phyloP scores from a whole-genome alignment of 1,140 invertebrate genomes.

The Calephelis nemesis region DNA sequence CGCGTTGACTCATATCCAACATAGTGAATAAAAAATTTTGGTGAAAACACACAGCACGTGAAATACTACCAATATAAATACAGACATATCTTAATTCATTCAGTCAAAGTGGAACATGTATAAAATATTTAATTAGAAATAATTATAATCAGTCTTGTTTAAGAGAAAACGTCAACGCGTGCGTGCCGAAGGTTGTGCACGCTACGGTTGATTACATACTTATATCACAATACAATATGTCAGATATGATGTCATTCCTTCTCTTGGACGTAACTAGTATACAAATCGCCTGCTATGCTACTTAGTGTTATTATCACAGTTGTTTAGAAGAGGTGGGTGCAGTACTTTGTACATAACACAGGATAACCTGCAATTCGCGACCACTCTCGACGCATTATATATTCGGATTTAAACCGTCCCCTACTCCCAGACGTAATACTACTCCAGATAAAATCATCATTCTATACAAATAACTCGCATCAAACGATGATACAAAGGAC shows the following conservation, averaged over 20 bases:
- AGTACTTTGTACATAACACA: conserved; percentile 79
- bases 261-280: conserved; percentile 79
- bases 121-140: conserved; percentile 79
- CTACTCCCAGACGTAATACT: conserved; percentile 29
- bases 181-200: conserved; percentile 57
- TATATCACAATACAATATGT: conserved; percentile 80
- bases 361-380: conserved; percentile 65
- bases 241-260: conserved; percentile 81
- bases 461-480: conserved; percentile 35
- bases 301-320: conserved; percentile 81
- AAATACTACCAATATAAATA: conserved; percentile 75
- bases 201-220: conserved; percentile 62
- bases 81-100: conserved; percentile 73
- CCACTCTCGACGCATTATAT: conserved; percentile 35
- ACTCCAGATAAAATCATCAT: conserved; percentile 20
- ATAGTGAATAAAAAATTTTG: conserved; percentile 74
- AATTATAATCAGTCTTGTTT: conserved; percentile 81
- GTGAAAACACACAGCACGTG: conserved; percentile 68
- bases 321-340: conserved; percentile 80
- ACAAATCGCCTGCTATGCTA: conserved; percentile 80
- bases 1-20: conserved; percentile 76
- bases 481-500: conserved; percentile 42
- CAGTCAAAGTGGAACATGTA: conserved; percentile 77
- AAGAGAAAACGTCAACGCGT: conserved; percentile 77
- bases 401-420: conserved; percentile 13